Evolutionary conservation across 2,888 invertebrate species (phyloP), one percentile per base, ranked within the genome.

Genomic region (Seira sanloemensis): DNA sequence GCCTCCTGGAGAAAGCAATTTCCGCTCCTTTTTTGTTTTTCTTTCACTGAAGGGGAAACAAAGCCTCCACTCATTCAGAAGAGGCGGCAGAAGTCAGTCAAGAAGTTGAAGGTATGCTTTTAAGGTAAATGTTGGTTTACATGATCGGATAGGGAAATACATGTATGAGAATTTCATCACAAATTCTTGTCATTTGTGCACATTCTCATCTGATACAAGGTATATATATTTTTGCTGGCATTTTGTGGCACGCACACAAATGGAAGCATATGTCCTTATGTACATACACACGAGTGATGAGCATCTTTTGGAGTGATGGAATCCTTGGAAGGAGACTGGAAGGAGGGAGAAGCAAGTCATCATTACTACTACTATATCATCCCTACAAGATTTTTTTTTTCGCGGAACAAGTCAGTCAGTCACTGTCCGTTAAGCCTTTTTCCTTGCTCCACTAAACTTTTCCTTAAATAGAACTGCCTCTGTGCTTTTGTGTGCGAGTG

Each of bases 231-330:
- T n/a, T n/a, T n/a, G n/a, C n/a, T n/a, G n/a, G n/a, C n/a, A n/a
- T n/a, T n/a, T n/a, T n/a, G n/a, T n/a, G n/a, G n/a, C n/a, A n/a
- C n/a, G n/a, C n/a, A n/a, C n/a, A n/a, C n/a, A n/a, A n/a, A n/a
- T n/a, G n/a, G n/a, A n/a, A n/a, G n/a, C n/a, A n/a, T n/a, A n/a
- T n/a, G n/a, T n/a, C n/a, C n/a, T n/a, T n/a, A n/a, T n/a, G n/a
- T n/a, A n/a, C n/a, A n/a, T n/a, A n/a, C n/a, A 81, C 74, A 75
- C 75, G 75, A 81, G 80, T 68, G 80, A 81, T 81, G 80, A 81
- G 25, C 67, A 19, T 19, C 16, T 67, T n/a, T 25, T 9, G 26
- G 4, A 25, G 21, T 25, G 65, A 26, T 37, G 12, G 37, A 5
- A 37, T 37, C 37, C 12, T n/a, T 62, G 62, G 23, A 62, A 62